Percentiles rank a stretch among this genome's conserved stretches.
phyloP scores from a whole-genome alignment of 2,888 invertebrate genomes.

The Xanthia togata region DNA sequence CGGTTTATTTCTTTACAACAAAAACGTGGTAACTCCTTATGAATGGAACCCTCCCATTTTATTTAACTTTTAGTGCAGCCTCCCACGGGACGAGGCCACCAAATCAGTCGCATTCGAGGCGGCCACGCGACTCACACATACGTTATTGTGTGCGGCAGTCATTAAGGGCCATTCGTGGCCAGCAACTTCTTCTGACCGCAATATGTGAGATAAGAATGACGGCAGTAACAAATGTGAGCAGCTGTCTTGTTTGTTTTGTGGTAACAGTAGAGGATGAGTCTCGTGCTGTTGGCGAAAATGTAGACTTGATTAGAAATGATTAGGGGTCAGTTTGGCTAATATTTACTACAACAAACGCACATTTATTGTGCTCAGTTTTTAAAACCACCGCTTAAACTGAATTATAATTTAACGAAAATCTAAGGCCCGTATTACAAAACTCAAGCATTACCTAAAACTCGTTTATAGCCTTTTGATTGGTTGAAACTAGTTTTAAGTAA shows the following conservation, averaged over 20 bases:
- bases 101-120: conserved; percentile 79
- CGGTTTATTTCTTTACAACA: conserved; percentile 11
- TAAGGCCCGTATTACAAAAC: too few species aligned
- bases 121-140: conserved; percentile 70
- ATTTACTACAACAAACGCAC: too few species aligned
- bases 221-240: conserved; percentile 58
- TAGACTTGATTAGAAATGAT: conserved; percentile 9
- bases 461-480: too few species aligned
- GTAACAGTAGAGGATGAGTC: conserved; percentile 24
- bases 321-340: not conserved
- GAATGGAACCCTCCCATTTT: conserved; percentile 49
- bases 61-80: conserved; percentile 58
- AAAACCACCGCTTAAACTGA: too few species aligned
- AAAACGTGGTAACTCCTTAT: conserved; percentile 58
- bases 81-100: conserved; percentile 75
- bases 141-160: conserved; percentile 80
- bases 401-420: too few species aligned
- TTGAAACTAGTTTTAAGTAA: too few species aligned
- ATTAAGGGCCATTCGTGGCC: conserved; percentile 84
- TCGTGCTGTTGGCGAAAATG: conserved; percentile 8
- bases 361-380: too few species aligned
- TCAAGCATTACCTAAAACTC: too few species aligned
- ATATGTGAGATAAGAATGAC: conserved; percentile 68
- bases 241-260: conserved; percentile 59
- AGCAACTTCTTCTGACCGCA: conserved; percentile 77